These are phyloP conservation scores for Gymnopithys bicolor DNA, from an alignment of 2,797 vertebrate genomes.

Conservation along the genomic window DNA sequence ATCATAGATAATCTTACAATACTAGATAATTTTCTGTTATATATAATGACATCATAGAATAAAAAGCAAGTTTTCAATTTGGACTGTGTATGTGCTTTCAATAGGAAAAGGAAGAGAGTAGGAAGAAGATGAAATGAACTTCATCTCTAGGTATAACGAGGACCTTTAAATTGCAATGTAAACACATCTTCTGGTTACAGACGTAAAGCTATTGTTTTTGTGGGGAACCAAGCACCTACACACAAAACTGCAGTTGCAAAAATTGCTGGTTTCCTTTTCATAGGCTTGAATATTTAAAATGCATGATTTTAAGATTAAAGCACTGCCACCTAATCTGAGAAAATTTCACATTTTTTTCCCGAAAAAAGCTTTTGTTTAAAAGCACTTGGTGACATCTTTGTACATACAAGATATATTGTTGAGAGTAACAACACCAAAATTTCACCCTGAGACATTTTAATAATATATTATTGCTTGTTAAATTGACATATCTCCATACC, in stretches of 20 bases:
- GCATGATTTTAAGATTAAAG: not conserved
- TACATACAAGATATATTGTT: not conserved
- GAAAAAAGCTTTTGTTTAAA: not conserved
- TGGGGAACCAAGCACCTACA: not conserved
- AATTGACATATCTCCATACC: not conserved
- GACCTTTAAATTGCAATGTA: not conserved
- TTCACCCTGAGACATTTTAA: not conserved
- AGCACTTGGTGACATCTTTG: accelerated
- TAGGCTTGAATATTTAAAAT: not conserved
- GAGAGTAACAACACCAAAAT: not conserved
- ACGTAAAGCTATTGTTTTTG: not conserved
- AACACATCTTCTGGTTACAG: not conserved
- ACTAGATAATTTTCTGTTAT: not conserved
- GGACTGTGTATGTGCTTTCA: accelerated
- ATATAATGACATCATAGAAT: not conserved
- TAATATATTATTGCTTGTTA: not conserved
- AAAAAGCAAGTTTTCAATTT: not conserved
- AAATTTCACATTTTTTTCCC: not conserved
- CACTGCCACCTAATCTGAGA: accelerated
- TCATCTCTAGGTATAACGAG: not conserved
- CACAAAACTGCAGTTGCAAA: not conserved
- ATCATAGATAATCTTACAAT: not conserved
- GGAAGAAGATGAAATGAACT: not conserved
- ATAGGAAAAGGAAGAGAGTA: not conserved
- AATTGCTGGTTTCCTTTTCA: not conserved